phyloP scores from a whole-genome alignment of 2,888 invertebrate genomes.

The Lathronympha strigana region DNA sequence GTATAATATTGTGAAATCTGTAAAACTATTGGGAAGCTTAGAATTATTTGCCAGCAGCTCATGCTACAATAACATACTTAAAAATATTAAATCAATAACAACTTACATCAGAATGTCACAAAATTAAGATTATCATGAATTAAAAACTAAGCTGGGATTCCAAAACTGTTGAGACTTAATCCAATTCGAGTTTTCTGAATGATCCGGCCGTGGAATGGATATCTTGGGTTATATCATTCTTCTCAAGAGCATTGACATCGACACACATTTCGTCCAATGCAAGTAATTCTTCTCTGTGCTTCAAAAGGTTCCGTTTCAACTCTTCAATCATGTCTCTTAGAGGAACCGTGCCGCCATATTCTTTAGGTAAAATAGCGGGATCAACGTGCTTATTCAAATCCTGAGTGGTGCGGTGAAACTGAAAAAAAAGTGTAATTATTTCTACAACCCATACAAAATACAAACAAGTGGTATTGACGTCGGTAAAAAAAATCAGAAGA shows the following conservation, averaged over 20 bases:
- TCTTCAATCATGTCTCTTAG: slow-evolving; percentile 91
- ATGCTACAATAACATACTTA: slow-evolving; percentile 11
- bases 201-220: slow-evolving; percentile 92
- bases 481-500: too few relatives aligned
- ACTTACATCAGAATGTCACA: not conserved
- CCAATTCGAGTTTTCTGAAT: slow-evolving; percentile 93
- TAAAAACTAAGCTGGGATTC: slow-evolving; percentile 6
- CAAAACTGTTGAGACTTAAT: slow-evolving; percentile 73
- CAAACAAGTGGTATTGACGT: too few relatives aligned
- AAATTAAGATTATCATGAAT: slow-evolving; percentile 10
- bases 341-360: slow-evolving; percentile 94
- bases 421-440: slow-evolving; percentile 50
- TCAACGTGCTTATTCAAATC: slow-evolving; percentile 89
- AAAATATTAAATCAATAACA: slow-evolving; percentile 7
- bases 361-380: slow-evolving; percentile 91
- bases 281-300: slow-evolving; percentile 86
- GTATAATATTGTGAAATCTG: slow-evolving; percentile 29
- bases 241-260: slow-evolving; percentile 85
- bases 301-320: slow-evolving; percentile 86
- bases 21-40: slow-evolving; percentile 37
- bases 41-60: slow-evolving; percentile 27
- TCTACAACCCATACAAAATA: too few relatives aligned
- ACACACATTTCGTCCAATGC: slow-evolving; percentile 91
- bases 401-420: slow-evolving; percentile 90
- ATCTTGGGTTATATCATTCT: slow-evolving; percentile 87